phyloP scores from a whole-genome alignment of 2,888 invertebrate genomes.

The Pristionchus fissidentatus region DNA sequence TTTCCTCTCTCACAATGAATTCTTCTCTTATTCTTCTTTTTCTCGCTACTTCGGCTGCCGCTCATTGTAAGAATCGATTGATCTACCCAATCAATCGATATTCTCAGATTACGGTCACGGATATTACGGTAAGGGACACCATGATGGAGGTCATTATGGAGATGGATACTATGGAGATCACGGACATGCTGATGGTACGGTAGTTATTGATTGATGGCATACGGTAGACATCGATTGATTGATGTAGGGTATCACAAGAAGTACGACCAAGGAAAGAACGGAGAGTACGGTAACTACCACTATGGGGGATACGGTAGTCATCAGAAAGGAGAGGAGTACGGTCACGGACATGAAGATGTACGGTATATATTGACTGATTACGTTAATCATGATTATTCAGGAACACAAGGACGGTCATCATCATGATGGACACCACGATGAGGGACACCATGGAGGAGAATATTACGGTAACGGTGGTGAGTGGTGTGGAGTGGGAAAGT shows the following conservation, averaged over 20 bases:
- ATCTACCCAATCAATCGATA: background rate
- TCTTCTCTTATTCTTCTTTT: conserved; percentile 2
- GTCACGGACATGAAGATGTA: conserved; percentile 2
- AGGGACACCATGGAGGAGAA: conserved; percentile 6
- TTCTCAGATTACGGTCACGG: background rate
- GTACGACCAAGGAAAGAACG: background rate
- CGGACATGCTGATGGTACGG: conserved; percentile 14
- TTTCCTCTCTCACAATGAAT: background rate
- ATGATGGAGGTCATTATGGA: background rate
- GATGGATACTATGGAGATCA: conserved; percentile 4
- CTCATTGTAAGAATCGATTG: background rate
- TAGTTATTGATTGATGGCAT: background rate
- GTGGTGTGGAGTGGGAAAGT: background rate
- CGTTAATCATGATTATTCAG: background rate
- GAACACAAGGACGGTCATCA: conserved; percentile 2
- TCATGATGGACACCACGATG: background rate
- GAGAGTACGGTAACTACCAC: conserved; percentile 4
- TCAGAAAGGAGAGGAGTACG: conserved; percentile 2
- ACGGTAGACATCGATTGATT: background rate
- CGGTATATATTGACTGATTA: background rate
- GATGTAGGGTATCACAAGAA: background rate
- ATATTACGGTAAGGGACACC: background rate
- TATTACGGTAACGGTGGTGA: background rate
- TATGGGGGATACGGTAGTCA: conserved; percentile 4
- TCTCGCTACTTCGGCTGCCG: background rate